Percentiles rank a stretch among this genome's conserved stretches.
phyloP scores from a whole-genome alignment of 2,888 invertebrate species.

The Prenolepis imparis region DNA sequence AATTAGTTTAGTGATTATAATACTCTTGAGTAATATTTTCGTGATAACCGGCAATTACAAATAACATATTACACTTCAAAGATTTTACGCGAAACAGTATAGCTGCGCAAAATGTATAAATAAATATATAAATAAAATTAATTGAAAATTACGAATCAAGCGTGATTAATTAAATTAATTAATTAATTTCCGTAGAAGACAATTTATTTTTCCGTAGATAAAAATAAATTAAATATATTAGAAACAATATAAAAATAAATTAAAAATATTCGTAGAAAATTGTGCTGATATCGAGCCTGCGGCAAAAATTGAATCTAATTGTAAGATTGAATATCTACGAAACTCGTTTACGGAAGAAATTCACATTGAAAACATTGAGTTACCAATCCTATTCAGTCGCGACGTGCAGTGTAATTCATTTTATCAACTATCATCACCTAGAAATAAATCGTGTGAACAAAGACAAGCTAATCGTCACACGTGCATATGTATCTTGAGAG shows the following conservation, averaged over 20 bases:
- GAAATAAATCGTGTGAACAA: not conserved
- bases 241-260: not conserved
- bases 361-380: not conserved
- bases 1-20: constrained; percentile 30
- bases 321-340: not conserved
- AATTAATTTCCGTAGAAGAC: constrained; percentile 1
- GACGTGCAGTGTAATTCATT: constrained; percentile 16
- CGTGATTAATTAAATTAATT: constrained; percentile 6
- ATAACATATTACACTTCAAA: constrained; percentile 2
- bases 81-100: not conserved
- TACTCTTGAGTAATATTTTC: not conserved
- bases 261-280: not conserved
- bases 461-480: not conserved
- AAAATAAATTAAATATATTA: constrained; percentile 6
- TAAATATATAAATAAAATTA: too few species aligned
- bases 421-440: not conserved
- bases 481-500: not conserved
- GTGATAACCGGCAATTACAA: constrained; percentile 6
- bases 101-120: not conserved
- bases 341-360: not conserved
- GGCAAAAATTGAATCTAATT: not conserved
- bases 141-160: not conserved
- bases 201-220: too few species aligned
- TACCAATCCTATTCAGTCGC: not conserved
- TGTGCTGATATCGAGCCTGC: not conserved